phyloP scores from a whole-genome alignment of 2,113 vertebrate genomes.

The Anguilla rostrata region DNA sequence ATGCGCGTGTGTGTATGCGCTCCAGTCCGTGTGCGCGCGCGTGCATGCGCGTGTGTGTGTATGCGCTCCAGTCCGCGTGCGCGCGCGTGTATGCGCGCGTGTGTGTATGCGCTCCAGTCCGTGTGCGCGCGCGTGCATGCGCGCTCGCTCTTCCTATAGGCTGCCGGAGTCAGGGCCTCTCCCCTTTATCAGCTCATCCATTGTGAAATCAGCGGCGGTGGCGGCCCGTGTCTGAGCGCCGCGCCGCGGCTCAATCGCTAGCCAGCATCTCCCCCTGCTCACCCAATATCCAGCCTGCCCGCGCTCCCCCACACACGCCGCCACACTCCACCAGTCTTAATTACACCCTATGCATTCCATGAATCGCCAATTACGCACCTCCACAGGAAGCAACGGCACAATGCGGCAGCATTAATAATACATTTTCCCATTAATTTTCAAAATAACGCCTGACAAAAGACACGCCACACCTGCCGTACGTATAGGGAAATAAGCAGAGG shows the following conservation, averaged over 20 bases:
- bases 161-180: slow-evolving; percentile 33
- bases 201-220: slow-evolving; percentile 73
- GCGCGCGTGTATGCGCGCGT: background rate
- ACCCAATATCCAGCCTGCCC: slow-evolving; percentile 41
- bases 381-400: slow-evolving; percentile 45
- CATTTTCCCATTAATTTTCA: background rate
- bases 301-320: slow-evolving; percentile 65
- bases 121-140: background rate
- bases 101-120: background rate
- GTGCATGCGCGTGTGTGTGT: background rate
- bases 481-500: background rate
- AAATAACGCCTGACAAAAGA: background rate
- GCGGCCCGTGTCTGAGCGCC: slow-evolving; percentile 70
- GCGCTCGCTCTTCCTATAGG: background rate
- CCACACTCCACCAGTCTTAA: slow-evolving; percentile 76
- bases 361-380: slow-evolving; percentile 63
- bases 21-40: background rate
- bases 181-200: slow-evolving; percentile 72
- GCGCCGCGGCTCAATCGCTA: slow-evolving; percentile 55
- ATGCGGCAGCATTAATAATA: background rate
- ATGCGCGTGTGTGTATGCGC: too few relatives aligned
- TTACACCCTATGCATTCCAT: slow-evolving; percentile 77
- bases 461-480: background rate
- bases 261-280: slow-evolving; percentile 66
- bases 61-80: too few relatives aligned